Percentiles rank a stretch among this genome's conserved stretches.
These are phyloP conservation scores for Labeo calbasu DNA, from an alignment of 2,797 vertebrate species.

Conservation along the genomic window DNA sequence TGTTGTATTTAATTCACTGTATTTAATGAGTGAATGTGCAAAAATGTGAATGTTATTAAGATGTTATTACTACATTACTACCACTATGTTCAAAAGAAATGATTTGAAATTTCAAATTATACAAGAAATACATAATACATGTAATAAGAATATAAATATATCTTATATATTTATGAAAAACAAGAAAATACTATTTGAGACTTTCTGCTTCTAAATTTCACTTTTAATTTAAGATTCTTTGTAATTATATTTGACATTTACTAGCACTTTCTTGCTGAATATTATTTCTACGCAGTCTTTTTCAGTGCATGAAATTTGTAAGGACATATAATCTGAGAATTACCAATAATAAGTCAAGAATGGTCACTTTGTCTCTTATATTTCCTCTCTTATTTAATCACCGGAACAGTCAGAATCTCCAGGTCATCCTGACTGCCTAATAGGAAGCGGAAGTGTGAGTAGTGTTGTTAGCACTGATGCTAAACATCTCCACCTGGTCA, in stretches of 20 bases:
- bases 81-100: not conserved
- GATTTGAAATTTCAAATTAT: not conserved
- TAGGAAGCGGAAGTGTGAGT: slow-evolving; percentile 54
- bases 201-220: not conserved
- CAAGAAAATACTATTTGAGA: not conserved
- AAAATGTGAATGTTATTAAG: not conserved
- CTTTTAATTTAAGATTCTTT: not conserved
- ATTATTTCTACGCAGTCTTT: not conserved
- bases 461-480: slow-evolving; percentile 46
- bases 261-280: not conserved
- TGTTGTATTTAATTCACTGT: not conserved
- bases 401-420: not conserved
- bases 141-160: not conserved
- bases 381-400: slow-evolving; percentile 19
- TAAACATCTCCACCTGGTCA: slow-evolving; percentile 59
- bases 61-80: not conserved
- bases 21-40: not conserved
- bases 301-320: not conserved
- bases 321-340: not conserved
- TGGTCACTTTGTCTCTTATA: slow-evolving; percentile 6
- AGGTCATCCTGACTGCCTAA: slow-evolving; percentile 26
- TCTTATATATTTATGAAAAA: not conserved
- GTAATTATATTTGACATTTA: not conserved
- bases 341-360: not conserved
- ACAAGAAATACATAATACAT: not conserved